A percentile compares a stretch with the other conserved stretches of the same genome.
phyloP scores from a whole-genome alignment of 2,888 invertebrate species.

The Exocentrus adspersus region DNA sequence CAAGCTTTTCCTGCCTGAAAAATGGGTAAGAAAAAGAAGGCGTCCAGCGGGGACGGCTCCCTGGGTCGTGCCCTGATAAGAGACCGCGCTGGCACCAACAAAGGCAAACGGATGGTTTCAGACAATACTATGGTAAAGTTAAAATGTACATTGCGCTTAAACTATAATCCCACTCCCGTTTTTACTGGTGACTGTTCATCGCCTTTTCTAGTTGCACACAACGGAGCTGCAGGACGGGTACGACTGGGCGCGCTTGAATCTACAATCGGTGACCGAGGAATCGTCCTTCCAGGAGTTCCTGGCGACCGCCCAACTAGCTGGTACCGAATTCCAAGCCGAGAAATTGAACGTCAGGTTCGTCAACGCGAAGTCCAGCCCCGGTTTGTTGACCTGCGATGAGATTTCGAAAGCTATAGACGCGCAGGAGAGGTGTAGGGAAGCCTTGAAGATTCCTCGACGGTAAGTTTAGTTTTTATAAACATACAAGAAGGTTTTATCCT shows the following conservation, averaged over 20 bases:
- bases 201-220: conserved; percentile 78
- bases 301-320: conserved; percentile 93
- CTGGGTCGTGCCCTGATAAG: conserved; percentile 80
- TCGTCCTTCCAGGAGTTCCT: conserved; percentile 97
- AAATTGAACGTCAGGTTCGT: conserved; percentile 86
- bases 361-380: conserved; percentile 70
- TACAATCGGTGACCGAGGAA: conserved; percentile 94
- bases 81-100: conserved; percentile 76
- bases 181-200: too few species aligned
- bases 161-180: too few species aligned
- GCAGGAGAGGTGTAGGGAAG: conserved; percentile 70
- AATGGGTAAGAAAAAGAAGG: conserved; percentile 82
- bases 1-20: conserved; percentile 17
- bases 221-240: conserved; percentile 90
- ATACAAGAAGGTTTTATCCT: background rate
- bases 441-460: conserved; percentile 85
- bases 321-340: conserved; percentile 92
- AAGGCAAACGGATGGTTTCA: conserved; percentile 72
- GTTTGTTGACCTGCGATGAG: conserved; percentile 71
- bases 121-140: conserved; percentile 77
- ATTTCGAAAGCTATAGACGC: conserved; percentile 65
- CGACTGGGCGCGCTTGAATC: conserved; percentile 89
- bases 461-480: conserved; percentile 49
- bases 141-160: conserved; percentile 38
- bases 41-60: conserved; percentile 40